A percentile compares a stretch with the other conserved stretches of the same genome.
Evolutionary conservation across 2,113 vertebrate species (phyloP).

Genomic region (Grallaria varia): DNA sequence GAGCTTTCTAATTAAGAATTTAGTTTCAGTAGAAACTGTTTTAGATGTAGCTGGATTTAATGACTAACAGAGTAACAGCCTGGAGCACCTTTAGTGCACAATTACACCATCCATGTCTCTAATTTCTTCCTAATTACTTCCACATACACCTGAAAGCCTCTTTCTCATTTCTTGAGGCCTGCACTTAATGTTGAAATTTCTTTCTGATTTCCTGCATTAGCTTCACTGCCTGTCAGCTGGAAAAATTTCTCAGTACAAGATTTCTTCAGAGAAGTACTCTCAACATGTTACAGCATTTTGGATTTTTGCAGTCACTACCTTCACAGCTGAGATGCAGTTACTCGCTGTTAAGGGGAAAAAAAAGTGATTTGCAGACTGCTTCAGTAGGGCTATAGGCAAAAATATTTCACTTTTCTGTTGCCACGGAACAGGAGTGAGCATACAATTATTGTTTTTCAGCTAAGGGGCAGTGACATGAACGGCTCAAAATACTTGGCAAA

Average conservation of each 20-base stretch:
- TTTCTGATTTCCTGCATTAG: background rate
- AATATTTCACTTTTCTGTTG: background rate
- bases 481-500: background rate
- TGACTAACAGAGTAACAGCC: background rate
- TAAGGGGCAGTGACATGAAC: background rate
- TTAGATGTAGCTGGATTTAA: background rate
- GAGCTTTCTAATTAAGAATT: background rate
- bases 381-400: background rate
- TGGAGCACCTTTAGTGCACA: background rate
- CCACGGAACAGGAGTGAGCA: background rate
- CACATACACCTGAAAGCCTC: background rate
- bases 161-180: background rate
- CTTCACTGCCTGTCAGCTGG: background rate
- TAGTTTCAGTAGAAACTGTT: background rate
- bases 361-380: background rate
- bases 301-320: background rate
- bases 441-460: background rate
- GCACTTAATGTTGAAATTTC: background rate
- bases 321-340: background rate
- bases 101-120: background rate
- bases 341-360: background rate
- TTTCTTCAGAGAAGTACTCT: background rate
- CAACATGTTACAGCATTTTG: rapidly evolving
- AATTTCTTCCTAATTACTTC: background rate
- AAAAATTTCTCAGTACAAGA: background rate